Percentiles rank a stretch among this genome's conserved stretches.
phyloP scores from a whole-genome alignment of 2,888 invertebrate genomes.

The Pherbina coryleti region DNA sequence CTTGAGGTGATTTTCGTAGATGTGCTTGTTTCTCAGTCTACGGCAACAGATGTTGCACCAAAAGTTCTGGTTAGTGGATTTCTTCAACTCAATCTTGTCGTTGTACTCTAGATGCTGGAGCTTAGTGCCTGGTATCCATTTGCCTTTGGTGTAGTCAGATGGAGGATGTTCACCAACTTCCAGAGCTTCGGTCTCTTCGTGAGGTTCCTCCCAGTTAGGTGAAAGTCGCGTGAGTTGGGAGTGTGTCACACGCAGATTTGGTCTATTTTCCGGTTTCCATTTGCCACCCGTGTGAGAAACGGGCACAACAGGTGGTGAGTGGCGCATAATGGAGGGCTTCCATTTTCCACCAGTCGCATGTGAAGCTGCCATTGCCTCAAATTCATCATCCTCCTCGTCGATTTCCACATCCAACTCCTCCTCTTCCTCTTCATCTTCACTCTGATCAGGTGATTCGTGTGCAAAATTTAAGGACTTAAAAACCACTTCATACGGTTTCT shows the following conservation, averaged over 20 bases:
- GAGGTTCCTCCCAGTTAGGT: slow-evolving; percentile 72
- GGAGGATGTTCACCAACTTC: slow-evolving; percentile 72
- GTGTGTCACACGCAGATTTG: slow-evolving; percentile 53
- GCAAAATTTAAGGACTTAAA: slow-evolving; percentile 61
- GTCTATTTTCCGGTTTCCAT: slow-evolving; percentile 78
- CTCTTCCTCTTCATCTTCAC: slow-evolving; percentile 64
- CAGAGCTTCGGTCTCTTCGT: slow-evolving; percentile 65
- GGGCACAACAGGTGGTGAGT: slow-evolving; percentile 70
- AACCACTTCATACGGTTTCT: slow-evolving; percentile 71
- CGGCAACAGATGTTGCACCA: slow-evolving; percentile 88
- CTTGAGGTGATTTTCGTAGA: slow-evolving; percentile 83
- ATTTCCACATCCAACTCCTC: slow-evolving; percentile 63
- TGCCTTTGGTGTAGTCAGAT: slow-evolving; percentile 78
- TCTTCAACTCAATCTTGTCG: slow-evolving; percentile 66
- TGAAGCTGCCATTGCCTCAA: slow-evolving; percentile 70
- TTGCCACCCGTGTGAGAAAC: slow-evolving; percentile 77
- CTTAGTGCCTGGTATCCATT: slow-evolving; percentile 83
- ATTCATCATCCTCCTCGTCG: slow-evolving; percentile 70
- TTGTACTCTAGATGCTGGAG: slow-evolving; percentile 72
- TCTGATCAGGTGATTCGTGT: slow-evolving; percentile 58
- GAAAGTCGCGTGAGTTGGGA: slow-evolving; percentile 59
- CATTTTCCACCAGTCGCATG: slow-evolving; percentile 54
- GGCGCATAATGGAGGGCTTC: slow-evolving; percentile 48
- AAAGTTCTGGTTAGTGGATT: slow-evolving; percentile 67
- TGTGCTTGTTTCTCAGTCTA: slow-evolving; percentile 78